These are phyloP conservation scores for Thalassophryne amazonica DNA, from an alignment of 2,797 vertebrate genomes.

Conservation along the genomic window DNA sequence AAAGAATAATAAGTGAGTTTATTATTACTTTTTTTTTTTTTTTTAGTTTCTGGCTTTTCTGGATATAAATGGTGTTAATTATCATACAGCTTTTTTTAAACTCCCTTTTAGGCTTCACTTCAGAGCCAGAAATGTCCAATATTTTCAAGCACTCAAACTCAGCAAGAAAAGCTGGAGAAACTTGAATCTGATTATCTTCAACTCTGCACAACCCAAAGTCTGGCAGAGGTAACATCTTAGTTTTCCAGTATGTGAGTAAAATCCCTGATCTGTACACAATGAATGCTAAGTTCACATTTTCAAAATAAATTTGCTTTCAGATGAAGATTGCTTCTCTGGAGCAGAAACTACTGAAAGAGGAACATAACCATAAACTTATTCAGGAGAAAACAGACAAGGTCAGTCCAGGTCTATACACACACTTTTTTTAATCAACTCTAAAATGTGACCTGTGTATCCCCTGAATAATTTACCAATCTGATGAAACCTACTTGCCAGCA, in stretches of 20 bases:
- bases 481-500: too few species aligned
- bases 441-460: too few species aligned
- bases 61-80: neutral
- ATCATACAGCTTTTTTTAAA: neutral
- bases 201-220: constrained; percentile 83
- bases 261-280: neutral
- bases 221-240: constrained; percentile 78
- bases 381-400: constrained; percentile 89
- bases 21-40: too few species aligned
- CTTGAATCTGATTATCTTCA: constrained; percentile 87
- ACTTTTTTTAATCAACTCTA: too few species aligned
- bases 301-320: constrained; percentile 63
- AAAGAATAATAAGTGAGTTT: too few species aligned
- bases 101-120: constrained; percentile 63
- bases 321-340: constrained; percentile 88
- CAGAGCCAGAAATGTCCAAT: constrained; percentile 75
- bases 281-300: neutral
- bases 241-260: neutral
- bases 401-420: constrained; percentile 4
- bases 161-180: constrained; percentile 87
- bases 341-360: constrained; percentile 84
- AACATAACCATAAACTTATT: constrained; percentile 84
- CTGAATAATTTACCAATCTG: too few species aligned
- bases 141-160: constrained; percentile 69
- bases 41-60: neutral